Evolutionary conservation across 1,140 invertebrate species (phyloP).

Genomic region (Pygmarrhopalites habei): DNA sequence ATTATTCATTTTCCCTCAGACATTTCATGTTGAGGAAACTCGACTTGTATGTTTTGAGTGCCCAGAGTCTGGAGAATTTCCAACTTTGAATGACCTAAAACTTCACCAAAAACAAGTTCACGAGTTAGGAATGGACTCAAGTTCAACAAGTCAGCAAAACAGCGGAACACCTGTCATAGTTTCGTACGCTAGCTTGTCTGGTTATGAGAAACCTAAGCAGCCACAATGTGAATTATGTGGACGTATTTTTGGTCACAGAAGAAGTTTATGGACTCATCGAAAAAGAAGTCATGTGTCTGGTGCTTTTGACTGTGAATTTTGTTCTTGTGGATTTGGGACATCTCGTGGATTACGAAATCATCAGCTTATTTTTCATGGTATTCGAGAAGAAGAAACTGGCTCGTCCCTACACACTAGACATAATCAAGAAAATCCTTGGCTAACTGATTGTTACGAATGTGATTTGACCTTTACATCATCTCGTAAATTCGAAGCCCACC

Average conservation of each 20-base stretch:
- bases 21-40: background rate
- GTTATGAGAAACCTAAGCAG: constrained; percentile 6
- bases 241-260: background rate
- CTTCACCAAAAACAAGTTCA: background rate
- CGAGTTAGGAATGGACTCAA: background rate
- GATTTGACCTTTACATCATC: background rate
- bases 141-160: background rate
- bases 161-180: background rate
- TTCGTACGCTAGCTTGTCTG: background rate
- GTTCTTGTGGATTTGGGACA: constrained; percentile 6
- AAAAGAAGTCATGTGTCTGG: constrained; percentile 7
- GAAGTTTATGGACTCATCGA: constrained; percentile 13
- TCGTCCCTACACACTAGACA: too few relatives aligned
- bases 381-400: background rate
- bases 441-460: constrained; percentile 2
- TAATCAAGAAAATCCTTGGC: background rate
- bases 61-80: background rate
- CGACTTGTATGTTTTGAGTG: constrained; percentile 6
- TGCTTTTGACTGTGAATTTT: background rate
- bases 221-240: constrained; percentile 9
- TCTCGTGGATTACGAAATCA: background rate
- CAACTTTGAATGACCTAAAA: background rate
- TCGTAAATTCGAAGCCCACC: background rate
- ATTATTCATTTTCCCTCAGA: constrained; percentile 1
- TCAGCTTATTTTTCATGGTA: constrained; percentile 5